phyloP scores from a whole-genome alignment of 2,888 invertebrate genomes.

The Tenthredo scrophulariae region DNA sequence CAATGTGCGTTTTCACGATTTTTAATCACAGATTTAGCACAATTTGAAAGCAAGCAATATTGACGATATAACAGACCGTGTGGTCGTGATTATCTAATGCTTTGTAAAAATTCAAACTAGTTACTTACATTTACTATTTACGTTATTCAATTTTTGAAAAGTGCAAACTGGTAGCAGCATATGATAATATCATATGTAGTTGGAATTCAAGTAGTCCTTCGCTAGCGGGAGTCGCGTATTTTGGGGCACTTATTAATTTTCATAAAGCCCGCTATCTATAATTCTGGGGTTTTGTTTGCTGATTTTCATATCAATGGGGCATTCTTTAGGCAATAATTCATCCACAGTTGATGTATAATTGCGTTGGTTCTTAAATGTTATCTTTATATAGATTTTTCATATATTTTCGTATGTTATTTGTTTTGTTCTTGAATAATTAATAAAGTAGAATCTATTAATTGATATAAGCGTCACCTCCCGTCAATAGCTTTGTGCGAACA shows the following conservation, averaged over 20 bases:
- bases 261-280: not conserved
- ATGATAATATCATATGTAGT: not conserved
- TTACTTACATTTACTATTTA: conserved; percentile 23
- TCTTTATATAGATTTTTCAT: not conserved
- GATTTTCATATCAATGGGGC: not conserved
- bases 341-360: not conserved
- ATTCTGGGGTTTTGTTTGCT: not conserved
- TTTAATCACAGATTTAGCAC: not conserved
- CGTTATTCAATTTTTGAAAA: not conserved
- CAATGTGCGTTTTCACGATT: not conserved
- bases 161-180: not conserved
- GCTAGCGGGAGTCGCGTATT: not conserved
- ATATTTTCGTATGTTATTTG: not conserved
- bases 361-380: not conserved
- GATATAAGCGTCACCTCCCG: not conserved
- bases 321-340: not conserved
- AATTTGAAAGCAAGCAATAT: not conserved
- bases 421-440: not conserved
- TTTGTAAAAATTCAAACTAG: not conserved
- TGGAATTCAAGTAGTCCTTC: not conserved
- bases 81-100: not conserved
- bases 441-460: not conserved
- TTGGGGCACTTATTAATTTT: not conserved
- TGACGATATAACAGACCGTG: not conserved
- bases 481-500: conserved; percentile 30